Conservation (phyloP, 2,797 vertebrate species). For the Enteromius thamalakanensis region DNA sequence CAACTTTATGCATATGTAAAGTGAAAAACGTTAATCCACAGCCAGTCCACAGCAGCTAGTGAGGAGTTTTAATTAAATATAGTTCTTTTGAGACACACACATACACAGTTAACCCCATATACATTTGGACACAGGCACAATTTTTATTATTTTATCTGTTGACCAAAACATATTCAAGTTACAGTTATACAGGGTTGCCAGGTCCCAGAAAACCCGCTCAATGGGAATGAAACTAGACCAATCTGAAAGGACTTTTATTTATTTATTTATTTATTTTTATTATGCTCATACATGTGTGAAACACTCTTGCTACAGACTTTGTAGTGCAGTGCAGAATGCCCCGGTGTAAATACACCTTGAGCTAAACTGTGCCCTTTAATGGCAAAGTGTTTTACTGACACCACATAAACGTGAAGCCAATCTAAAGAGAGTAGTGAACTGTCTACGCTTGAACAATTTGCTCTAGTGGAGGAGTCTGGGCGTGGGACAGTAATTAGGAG, state of each 20-base stretch:
- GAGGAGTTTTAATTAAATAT: too few relatives aligned
- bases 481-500: conserved; percentile 73
- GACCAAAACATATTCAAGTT: too few relatives aligned
- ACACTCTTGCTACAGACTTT: background rate
- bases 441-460: conserved; percentile 52
- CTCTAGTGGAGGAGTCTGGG: conserved; percentile 64
- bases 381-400: conserved; percentile 12
- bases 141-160: too few relatives aligned
- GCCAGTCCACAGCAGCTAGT: background rate
- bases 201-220: too few relatives aligned
- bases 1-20: background rate
- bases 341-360: background rate
- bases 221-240: too few relatives aligned
- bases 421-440: conserved; percentile 44
- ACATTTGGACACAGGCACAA: too few relatives aligned
- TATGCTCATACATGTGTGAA: background rate
- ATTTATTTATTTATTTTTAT: too few relatives aligned
- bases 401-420: conserved; percentile 1
- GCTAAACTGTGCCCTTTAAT: background rate
- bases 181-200: too few relatives aligned
- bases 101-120: too few relatives aligned
- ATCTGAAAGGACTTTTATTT: too few relatives aligned
- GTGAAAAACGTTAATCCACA: background rate
- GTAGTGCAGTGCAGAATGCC: background rate
- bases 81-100: too few relatives aligned